Base-by-base conservation (phyloP, 1,140 invertebrate species). In the Nasonia giraulti region DNA sequence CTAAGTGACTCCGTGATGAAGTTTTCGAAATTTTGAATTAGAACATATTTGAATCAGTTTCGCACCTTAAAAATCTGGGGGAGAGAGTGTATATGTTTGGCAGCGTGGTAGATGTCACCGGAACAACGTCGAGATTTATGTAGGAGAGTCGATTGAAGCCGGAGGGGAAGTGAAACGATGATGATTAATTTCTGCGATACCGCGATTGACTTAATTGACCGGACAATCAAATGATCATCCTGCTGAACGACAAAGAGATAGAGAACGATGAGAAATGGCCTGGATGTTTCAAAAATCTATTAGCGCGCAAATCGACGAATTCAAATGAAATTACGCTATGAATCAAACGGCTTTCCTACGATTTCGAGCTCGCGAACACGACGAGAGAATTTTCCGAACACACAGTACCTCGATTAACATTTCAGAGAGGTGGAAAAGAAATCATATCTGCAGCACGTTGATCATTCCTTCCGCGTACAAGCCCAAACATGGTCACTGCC, bases 101-200 rank as follows among this genome's bases (percentile, higher is more conserved):
- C 1, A 62, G 77, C 55, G 17, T 79, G 77, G 66, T 20, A 66
- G 31, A 2, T 50, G 27, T 37, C 55, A 12, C 20, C 17, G 27
- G 37, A 40, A 80, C 37, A 80, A 80, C 69, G n/a, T 10, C 44
- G 11, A 81, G 44, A 75, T 75, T 82, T 82, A 75, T 82, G 55
- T 66, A 75, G 3, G 11, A 1, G 1, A 73, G 71, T 5, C 33
- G 47, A 33, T 44, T 20, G 0, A 8, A 17, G 8, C 78, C 55
- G 62, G 37, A 47, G 37, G 62, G 62, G n/a, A 80, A 69, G 33
- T 40, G 11, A 33, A 50, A 55, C 11, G 27, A 8, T 55, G 23
- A 31, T 82, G 71, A 75, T 82, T 82, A 62, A 82, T 44, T 20
- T 40, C 12, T 14, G 20, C 20, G 80, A 66, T 82, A 82, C 71